Conservation (phyloP, 2,797 vertebrate genomes). For the Anguilla marmorata region DNA sequence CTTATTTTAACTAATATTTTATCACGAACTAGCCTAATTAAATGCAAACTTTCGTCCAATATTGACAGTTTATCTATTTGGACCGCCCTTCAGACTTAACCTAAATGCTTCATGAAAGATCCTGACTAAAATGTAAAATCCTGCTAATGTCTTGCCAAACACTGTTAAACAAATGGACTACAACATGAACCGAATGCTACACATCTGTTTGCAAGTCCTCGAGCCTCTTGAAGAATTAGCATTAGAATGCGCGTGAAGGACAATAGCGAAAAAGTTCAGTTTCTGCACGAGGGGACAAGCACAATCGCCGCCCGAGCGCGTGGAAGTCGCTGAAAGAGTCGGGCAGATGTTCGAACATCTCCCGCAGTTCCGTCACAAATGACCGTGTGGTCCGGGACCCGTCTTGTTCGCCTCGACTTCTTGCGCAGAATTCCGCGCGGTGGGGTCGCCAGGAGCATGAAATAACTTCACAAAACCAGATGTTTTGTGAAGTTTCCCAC, state of each 20-base stretch:
- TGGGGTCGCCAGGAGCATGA: not conserved
- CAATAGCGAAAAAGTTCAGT: not conserved
- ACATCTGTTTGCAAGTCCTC: constrained; percentile 26
- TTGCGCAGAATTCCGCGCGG: not conserved
- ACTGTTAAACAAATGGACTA: constrained; percentile 26
- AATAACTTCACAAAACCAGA: not conserved
- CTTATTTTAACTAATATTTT: not conserved
- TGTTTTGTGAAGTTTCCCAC: not conserved
- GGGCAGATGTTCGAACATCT: constrained; percentile 34
- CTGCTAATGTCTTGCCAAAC: not conserved
- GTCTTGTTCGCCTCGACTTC: not conserved
- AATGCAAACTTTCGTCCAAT: not conserved
- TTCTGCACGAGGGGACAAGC: constrained; percentile 18
- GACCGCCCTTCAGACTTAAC: not conserved
- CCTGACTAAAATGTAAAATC: constrained; percentile 27
- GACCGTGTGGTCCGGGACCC: not conserved
- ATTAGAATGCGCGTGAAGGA: constrained; percentile 14
- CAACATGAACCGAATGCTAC: constrained; percentile 22
- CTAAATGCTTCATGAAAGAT: not conserved
- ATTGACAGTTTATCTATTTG: not conserved
- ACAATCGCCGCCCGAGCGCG: constrained; percentile 25
- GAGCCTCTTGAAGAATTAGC: constrained; percentile 12
- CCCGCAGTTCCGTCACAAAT: constrained; percentile 18
- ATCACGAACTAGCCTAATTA: not conserved
- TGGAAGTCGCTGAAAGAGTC: constrained; percentile 29